Evolutionary conservation across 2,113 vertebrate species (phyloP).

Genomic region (Phrynosoma blainvillii): DNA sequence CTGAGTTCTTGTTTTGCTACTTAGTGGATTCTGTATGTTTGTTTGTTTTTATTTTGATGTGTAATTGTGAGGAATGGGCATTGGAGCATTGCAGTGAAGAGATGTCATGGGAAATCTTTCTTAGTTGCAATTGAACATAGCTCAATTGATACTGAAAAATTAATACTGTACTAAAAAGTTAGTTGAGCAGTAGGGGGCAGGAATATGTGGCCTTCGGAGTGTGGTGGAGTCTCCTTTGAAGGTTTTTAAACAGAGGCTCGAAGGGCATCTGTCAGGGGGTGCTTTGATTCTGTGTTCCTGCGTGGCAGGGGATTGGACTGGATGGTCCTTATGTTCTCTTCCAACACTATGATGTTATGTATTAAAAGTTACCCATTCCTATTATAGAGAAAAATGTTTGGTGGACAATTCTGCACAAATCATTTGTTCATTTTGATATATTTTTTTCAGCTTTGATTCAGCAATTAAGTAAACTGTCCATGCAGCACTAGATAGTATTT

Average conservation of each 20-base stretch:
- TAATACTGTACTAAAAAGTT: too few species aligned
- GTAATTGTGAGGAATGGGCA: not conserved
- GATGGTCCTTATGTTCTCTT: too few species aligned
- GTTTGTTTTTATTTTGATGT: not conserved
- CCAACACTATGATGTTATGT: too few species aligned
- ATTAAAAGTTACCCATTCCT: too few species aligned
- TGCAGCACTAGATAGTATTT: not conserved
- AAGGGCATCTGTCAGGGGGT: too few species aligned
- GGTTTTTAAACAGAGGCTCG: too few species aligned
- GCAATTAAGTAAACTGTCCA: not conserved
- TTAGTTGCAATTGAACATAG: not conserved
- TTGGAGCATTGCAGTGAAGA: not conserved
- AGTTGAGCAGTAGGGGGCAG: too few species aligned
- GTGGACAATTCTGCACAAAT: not conserved
- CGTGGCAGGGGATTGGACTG: too few species aligned
- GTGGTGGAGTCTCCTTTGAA: too few species aligned
- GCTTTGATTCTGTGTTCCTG: too few species aligned
- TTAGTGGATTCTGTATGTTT: not conserved
- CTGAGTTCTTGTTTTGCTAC: conserved; percentile 3
- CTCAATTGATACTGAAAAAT: not conserved
- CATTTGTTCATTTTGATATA: not conserved
- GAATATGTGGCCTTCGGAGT: too few species aligned
- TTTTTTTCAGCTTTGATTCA: not conserved
- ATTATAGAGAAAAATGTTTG: too few species aligned
- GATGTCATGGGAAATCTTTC: not conserved